Base-by-base conservation (phyloP, 2,888 invertebrate genomes). In the Oxyscelio sp. region DNA sequence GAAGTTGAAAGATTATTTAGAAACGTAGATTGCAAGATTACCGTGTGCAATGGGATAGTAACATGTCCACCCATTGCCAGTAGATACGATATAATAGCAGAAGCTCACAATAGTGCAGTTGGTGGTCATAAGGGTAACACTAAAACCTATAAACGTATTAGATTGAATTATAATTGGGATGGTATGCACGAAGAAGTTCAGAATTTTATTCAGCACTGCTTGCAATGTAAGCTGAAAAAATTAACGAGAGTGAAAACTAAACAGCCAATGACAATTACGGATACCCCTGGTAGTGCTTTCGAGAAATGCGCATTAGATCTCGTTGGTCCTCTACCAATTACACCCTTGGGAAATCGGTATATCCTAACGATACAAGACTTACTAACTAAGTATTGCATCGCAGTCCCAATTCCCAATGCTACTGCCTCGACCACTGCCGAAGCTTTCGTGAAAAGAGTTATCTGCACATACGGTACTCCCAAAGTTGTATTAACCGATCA, bases 401-500 rank as follows among this genome's bases (percentile, higher is more conserved):
- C 9, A 11, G 19, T 63, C 2, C 75, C 85, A 0, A 45, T 89
- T 9, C 9, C 1, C 9, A 73, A 87, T 15, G 48, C 65, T 5
- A 43, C 54, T 1, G 74, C 87, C 83, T 0, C 71, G 54, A 45
- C 89, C 78, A 77, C 87, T 2, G 86, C 85, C 0, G 81, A 85
- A n/a, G 85, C 84, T 0, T 81, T 88, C n/a, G 43, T 88, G 1
- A 83, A 87, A 45, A 19, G 79, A 3, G 87, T 87, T 4, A 78
- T 89, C 5, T 79, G 83, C 19, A 52, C 52, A 4, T 87, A 84
- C 15, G 88, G 88, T 0, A 22, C 85, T 1, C 88, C 88, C 0
- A 78, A 75, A 34, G 17, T 22, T 0, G 22, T 86, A 0, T 21
- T 89, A 13, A 87, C 88, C 0, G 90, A 90, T 24, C 87, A 87